Evolutionary conservation across 2,888 invertebrate species (phyloP).

Genomic region (Myathropa florea): DNA sequence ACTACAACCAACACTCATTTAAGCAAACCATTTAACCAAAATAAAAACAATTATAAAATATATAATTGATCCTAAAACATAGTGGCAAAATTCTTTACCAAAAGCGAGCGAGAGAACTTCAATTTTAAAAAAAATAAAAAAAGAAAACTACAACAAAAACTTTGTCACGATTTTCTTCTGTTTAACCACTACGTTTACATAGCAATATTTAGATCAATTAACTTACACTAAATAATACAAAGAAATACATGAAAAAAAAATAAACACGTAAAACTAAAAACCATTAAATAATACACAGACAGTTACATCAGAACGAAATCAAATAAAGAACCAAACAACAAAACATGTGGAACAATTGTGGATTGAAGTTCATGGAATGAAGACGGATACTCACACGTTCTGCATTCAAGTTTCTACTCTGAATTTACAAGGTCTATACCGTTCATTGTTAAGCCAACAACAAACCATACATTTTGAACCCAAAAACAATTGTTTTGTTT

Average conservation of each 20-base stretch:
- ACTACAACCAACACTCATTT: neutral
- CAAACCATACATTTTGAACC: neutral
- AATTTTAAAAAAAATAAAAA: neutral
- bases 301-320: neutral
- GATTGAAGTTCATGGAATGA: neutral
- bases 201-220: slow-evolving; percentile 9
- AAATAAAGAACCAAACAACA: neutral
- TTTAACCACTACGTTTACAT: slow-evolving; percentile 18
- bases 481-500: neutral
- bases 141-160: neutral
- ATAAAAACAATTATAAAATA: neutral
- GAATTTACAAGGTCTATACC: neutral
- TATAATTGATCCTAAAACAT: neutral
- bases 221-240: slow-evolving; percentile 33
- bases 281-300: slow-evolving; percentile 25
- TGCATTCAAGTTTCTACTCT: neutral
- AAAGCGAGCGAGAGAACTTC: neutral
- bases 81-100: neutral
- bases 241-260: slow-evolving; percentile 6
- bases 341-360: neutral
- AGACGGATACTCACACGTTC: neutral
- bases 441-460: neutral
- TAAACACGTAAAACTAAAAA: neutral
- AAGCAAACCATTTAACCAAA: neutral
- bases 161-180: slow-evolving; percentile 3